Evolutionary conservation across 1,140 invertebrate species (phyloP).

Genomic region (Elysia chlorotica): DNA sequence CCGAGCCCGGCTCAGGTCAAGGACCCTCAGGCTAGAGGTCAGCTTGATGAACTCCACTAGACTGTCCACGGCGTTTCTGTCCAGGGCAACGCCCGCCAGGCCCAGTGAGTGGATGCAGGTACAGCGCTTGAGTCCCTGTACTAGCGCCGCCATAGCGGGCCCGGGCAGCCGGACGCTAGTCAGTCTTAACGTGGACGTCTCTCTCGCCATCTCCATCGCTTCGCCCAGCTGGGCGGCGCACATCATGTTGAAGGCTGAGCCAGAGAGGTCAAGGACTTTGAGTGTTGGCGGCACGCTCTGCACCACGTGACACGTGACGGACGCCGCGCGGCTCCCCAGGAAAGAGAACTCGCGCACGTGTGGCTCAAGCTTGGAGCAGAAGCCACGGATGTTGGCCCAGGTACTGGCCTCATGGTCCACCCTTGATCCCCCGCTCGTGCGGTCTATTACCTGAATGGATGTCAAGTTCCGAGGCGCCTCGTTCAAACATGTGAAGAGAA

Average conservation of each 20-base stretch:
- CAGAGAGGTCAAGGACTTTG: constrained; percentile 31
- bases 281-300: constrained; percentile 35
- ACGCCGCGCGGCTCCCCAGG: constrained; percentile 24
- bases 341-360: constrained; percentile 33
- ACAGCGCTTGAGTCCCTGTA: constrained; percentile 41
- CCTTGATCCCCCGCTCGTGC: not conserved
- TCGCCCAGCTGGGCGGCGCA: constrained; percentile 34
- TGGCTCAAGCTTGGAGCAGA: constrained; percentile 38
- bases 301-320: constrained; percentile 39
- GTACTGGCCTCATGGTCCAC: not conserved
- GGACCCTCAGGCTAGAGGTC: constrained; percentile 30
- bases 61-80: constrained; percentile 32
- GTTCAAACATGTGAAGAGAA: constrained; percentile 25
- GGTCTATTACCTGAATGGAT: constrained; percentile 24
- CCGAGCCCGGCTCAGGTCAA: constrained; percentile 42
- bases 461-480: constrained; percentile 25
- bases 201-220: constrained; percentile 33
- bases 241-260: constrained; percentile 41
- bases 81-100: constrained; percentile 36
- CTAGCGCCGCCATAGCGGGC: constrained; percentile 34
- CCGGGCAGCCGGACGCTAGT: constrained; percentile 32
- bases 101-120: constrained; percentile 31
- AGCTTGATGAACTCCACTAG: constrained; percentile 42
- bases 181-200: constrained; percentile 30
- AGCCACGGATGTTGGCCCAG: constrained; percentile 40